Base-by-base conservation (phyloP, 2,888 invertebrate species). In the Drosophila peninsularis region DNA sequence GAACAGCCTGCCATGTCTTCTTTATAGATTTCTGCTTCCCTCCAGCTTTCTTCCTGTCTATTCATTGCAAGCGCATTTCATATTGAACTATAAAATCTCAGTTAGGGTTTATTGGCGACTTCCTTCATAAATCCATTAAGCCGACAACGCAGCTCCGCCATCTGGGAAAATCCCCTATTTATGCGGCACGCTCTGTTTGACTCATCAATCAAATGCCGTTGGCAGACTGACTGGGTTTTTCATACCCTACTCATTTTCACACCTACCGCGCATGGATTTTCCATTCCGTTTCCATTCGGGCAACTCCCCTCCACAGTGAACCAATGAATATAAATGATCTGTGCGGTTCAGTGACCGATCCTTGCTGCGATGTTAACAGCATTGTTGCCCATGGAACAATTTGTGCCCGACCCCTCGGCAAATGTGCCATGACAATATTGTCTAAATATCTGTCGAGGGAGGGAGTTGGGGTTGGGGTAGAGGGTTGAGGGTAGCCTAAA, bases 101-200 rank as follows among this genome's bases (percentile, higher is more conserved):
- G 67, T 57, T 64, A 45, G 44, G 45, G 69, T 75, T 82, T 81
- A 81, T 61, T 53, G 27, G 42, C 60, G 56, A 71, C 76, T 81
- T 82, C 79, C 79, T 69, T 47, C 42, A 69, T 82, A 82, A 81
- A 79, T 71, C 74, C 62, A 85, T 85, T 82, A 58, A 70, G 54
- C 66, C 62, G 27, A 44, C 36, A 66, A 49, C 52, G 41, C 54
- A 53, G 36, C 19, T 39, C 49, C 47, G 34, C 66, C 69, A 68
- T 56, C 84, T 75, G 80, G 53, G 44, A 5, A 56, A 81, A 81
- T 75, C 55, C 75, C 81, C 79, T 78, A 84, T 81, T 82, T 71
- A 84, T 84, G 63, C 63, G 65, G 82, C 82, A 82, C 82, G 82
- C 85, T 84, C 82, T 87, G 84, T 82, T 82, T 75, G 68, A 63